Base-by-base conservation (phyloP, 1,140 invertebrate genomes). In the Drosophila quadrilineata region DNA sequence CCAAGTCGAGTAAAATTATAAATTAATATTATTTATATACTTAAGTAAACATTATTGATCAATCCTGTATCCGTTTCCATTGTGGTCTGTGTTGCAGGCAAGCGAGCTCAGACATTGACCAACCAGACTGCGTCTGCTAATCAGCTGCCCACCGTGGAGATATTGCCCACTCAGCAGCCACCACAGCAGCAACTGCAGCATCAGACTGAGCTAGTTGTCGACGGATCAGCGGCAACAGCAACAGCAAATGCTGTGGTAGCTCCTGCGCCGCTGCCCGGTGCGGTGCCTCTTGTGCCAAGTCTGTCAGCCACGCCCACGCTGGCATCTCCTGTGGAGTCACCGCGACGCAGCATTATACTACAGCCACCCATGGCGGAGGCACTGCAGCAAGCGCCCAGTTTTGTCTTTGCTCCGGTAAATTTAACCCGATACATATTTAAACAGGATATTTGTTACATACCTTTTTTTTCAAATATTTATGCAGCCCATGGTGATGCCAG, bases 341-440 rank as follows among this genome's bases (percentile, higher is more conserved):
- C 79, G 1, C 84, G 89, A 62, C 89, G 90, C 10, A 91, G 91
- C 71, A 91, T 92, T 29, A 92, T 92, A 38, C 62, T 92, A 16
- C 91, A 91, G 76, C 91, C 91, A 2, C 91, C 91, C 0, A 50
- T 69, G 10, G 71, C 71, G 3, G 84, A 88, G 3, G 79, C 76
- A n/a, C 72, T 90, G 45, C 88, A 91, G 16, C 89, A 90, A 33
- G 77, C 74, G 0, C 66, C 79, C 22, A 85, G 43, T 14, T 85
- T 84, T 50, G 29, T 74, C 4, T 85, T 84, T 38, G 79, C 79
- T 36, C 79, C 85, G 71, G 79, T 85, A 9, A 49, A 35, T 14
- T 19, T 0, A 6, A n/a, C 2, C 10, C 1, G 1, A 5, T 9
- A 8, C 4, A 24, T 8, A 19, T 16, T 17, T 9, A 9, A 16